phyloP scores from a whole-genome alignment of 37 sponge, comb jelly and placozoan species.

The Geodia barretti region DNA sequence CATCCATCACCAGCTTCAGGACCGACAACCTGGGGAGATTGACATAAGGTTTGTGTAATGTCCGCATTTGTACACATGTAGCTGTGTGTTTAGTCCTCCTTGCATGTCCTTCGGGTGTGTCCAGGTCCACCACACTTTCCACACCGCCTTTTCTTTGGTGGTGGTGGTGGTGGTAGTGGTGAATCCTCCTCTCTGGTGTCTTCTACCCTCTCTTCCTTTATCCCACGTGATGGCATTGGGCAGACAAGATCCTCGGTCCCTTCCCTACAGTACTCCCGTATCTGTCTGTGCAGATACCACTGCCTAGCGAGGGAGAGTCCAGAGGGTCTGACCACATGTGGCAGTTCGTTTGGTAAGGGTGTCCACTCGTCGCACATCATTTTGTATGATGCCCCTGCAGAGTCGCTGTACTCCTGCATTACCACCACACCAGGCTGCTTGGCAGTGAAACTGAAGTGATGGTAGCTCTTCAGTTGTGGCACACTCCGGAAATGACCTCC shows the following conservation, averaged over 20 bases:
- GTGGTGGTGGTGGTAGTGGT: not conserved
- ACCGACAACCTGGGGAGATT: too few relatives aligned
- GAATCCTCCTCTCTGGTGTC: not conserved
- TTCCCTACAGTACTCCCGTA: not conserved
- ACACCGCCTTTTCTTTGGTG: not conserved
- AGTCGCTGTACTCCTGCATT: not conserved
- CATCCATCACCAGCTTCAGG: too few relatives aligned
- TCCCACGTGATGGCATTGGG: slow-evolving; percentile 7
- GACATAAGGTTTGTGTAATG: too few relatives aligned
- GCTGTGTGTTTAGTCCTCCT: not conserved
- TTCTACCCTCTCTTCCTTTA: not conserved
- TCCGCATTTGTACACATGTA: too few relatives aligned
- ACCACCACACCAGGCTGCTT: not conserved
- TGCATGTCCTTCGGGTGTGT: slow-evolving; percentile 7
- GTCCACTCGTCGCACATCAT: not conserved
- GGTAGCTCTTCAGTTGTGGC: not conserved
- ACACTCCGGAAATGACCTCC: not conserved
- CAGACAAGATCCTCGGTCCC: not conserved
- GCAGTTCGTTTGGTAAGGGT: not conserved
- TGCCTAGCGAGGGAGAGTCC: not conserved
- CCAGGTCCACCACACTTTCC: not conserved
- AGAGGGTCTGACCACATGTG: not conserved
- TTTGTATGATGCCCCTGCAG: not conserved
- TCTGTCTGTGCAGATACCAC: slow-evolving; percentile 3
- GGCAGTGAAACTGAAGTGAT: slow-evolving; percentile 7